Evolutionary conservation across 2,888 invertebrate species (phyloP), one percentile per base, ranked within the genome.

Genomic region (Dusona sp.): DNA sequence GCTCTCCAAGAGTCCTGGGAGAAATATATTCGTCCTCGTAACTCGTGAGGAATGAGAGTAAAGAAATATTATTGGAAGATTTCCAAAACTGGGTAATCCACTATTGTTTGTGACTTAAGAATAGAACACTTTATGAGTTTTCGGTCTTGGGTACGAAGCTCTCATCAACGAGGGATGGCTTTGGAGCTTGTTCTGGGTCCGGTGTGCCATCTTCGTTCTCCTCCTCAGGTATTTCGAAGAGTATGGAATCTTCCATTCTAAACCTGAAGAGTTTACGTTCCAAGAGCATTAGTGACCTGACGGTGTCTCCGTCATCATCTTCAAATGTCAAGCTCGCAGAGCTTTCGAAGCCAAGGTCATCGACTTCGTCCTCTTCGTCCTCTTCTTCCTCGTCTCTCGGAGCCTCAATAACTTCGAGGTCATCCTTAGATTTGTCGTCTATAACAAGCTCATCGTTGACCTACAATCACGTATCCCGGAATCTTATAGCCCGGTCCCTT

Each of bases 391-490:
- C 79, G 29, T 75, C 65, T 64, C 42, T 67, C 48, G 33, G 45
- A 19, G 70, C 16, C 36, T 61, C 83, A n/a, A 65, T n/a, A 16
- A 61, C 68, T 51, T 70, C 57, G 29, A 67, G 67, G n/a, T 75
- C 75, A 67, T 86, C 79, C 54, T 77, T 72, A 38, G n/a, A 54
- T 16, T 54, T 33, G 45, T 51, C n/a, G 19, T 78, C 64, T 78
- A 73, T 73, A 61, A 78, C 73, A 64, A 74, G 67, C 72, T 86
- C 75, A 73, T 84, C 79, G 45, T 84, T 74, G 79, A 81, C 88
- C 90, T 91, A 91, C 85, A 91, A 92, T 93, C 93, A 93, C 92
- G 93, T 92, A 81, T 93, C 93, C 54, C 93, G 92, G 75, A 93
- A 93, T 77, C 93, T 92, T 82, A 93, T 93, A 22, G 92, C 93